Evolutionary conservation across 35 echinoderm and acorn worm genomes (phyloP).

Genomic region (Ophioderma brevispina): DNA sequence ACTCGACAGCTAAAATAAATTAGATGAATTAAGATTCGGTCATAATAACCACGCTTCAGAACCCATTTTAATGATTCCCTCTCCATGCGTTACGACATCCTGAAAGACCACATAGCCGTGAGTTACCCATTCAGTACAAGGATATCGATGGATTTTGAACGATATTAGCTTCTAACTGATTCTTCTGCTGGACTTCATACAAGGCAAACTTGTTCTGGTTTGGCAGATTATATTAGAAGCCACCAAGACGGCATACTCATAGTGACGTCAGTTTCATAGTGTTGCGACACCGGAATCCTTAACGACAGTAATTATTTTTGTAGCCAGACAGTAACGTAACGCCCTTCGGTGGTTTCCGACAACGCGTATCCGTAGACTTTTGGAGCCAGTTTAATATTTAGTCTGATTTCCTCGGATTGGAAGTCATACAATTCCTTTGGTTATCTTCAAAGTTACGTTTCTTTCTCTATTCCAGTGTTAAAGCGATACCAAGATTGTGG

Average conservation of each 20-base stretch:
- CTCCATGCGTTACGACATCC: not conserved
- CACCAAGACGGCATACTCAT: not conserved
- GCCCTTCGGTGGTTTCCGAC: not conserved
- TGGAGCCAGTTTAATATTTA: not conserved
- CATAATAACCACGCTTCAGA: not conserved
- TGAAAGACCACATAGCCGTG: not conserved
- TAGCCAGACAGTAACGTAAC: not conserved
- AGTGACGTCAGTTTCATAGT: not conserved
- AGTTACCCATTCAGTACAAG: not conserved
- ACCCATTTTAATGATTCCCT: not conserved
- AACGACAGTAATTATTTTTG: not conserved
- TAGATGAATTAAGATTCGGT: not conserved
- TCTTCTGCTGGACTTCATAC: not conserved
- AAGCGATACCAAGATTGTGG: not conserved
- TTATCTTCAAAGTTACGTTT: not conserved
- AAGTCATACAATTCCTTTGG: not conserved
- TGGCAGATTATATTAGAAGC: not conserved
- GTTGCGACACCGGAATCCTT: not conserved
- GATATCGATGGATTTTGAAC: not conserved
- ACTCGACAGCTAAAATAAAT: not conserved
- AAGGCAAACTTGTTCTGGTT: not conserved
- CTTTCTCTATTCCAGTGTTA: not conserved
- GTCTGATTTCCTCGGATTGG: not conserved
- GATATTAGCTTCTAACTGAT: not conserved
- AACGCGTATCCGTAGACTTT: not conserved